Base-by-base conservation (phyloP, 1,140 invertebrate species). In the Aphis craccivora region DNA sequence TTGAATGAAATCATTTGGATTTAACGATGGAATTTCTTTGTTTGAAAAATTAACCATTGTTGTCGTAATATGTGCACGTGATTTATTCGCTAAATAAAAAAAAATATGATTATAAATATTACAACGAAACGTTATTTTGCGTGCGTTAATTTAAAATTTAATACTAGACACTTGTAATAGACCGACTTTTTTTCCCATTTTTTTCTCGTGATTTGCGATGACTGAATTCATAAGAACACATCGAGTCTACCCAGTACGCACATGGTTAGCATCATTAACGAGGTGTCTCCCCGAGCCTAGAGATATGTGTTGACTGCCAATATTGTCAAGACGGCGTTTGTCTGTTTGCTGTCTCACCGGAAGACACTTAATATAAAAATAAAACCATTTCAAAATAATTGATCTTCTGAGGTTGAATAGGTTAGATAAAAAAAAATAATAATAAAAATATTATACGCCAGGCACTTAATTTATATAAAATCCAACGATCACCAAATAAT, bases 261-360 rank as follows among this genome's bases (percentile, higher is more conserved):
- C 91, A 55, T 55, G 91, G 48, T 53, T 84, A 3, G 91, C 91
- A 93, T 93, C 81, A 18, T 53, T 93, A 93, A 93, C 91, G n/a
- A 93, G 81, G 43, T 91, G 90, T 92, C 76, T 83, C 23, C 30
- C 35, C 35, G n/a, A 14, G n/a, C 14, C 55, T 14, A 35, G 45
- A 67, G 11, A 43, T 48, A 35, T 48, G 30, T 83, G 76, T 51
- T 83, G 91, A 92, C 76, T 81, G 67, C 91, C 43, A 81, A 83
- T 76, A 35, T 51, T 81, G 55, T 92, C 45, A 35, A 92, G n/a
- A 22, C 40, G 18, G 14, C 25, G 45, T 40, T 40, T 60, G 89
- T 7, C 25, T 76, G n/a, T 81, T 35, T 43, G 40, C 25, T 45
- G 43, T 51, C 90, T 89, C 40, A 51, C 91, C 67, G 91, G 91